phyloP scores from a whole-genome alignment of 92 coral and sea anemone genomes.

The Zoanthus sansibaricus region DNA sequence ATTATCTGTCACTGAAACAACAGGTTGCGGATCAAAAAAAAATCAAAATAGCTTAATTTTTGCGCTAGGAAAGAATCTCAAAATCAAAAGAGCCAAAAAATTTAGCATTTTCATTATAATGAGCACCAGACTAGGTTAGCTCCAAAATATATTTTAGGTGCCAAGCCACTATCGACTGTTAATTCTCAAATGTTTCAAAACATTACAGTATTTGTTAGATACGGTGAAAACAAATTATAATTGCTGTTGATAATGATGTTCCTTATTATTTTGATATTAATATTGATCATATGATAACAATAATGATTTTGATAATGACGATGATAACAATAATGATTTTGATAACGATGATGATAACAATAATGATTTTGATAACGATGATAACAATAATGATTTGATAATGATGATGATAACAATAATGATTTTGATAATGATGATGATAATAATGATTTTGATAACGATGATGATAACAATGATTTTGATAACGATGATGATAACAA shows the following conservation, averaged over 20 bases:
- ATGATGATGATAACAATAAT: not conserved
- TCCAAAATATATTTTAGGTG: too few species aligned
- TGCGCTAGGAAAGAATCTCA: too few species aligned
- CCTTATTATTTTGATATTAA: not conserved
- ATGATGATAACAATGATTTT: not conserved
- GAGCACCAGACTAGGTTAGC: too few species aligned
- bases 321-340: not conserved
- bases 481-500: not conserved
- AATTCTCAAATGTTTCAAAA: too few species aligned
- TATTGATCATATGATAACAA: not conserved
- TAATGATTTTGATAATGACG: not conserved
- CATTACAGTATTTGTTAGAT: too few species aligned
- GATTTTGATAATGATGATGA: not conserved
- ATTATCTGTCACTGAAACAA: too few species aligned
- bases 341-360: not conserved
- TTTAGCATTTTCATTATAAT: too few species aligned
- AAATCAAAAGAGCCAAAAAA: too few species aligned
- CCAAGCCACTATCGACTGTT: too few species aligned
- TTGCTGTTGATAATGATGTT: not conserved
- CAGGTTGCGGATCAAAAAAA: too few species aligned
- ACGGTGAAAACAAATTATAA: too few species aligned
- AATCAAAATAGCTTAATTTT: too few species aligned
- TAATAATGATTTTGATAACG: not conserved
- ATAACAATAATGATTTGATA: not conserved
- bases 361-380: not conserved